Evolutionary conservation across 2,888 invertebrate species (phyloP).

Genomic region (Leistus spinibarbis): DNA sequence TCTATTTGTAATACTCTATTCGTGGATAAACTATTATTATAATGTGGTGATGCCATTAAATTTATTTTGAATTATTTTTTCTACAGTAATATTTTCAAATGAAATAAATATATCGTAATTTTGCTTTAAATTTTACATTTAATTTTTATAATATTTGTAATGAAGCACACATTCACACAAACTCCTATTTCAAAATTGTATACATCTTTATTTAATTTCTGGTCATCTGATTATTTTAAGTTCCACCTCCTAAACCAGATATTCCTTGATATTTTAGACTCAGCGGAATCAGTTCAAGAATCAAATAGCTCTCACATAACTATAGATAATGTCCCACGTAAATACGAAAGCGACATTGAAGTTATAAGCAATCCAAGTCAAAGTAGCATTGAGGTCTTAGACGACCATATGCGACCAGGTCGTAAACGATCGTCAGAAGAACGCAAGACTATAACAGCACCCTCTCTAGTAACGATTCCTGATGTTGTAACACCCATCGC

Average conservation of each 20-base stretch:
- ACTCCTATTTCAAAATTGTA: background rate
- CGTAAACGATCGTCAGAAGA: conserved; percentile 61
- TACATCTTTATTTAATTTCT: too few relatives aligned
- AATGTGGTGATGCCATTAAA: too few relatives aligned
- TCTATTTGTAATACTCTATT: too few relatives aligned
- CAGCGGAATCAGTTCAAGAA: conserved; percentile 57
- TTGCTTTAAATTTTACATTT: too few relatives aligned
- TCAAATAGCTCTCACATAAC: conserved; percentile 54
- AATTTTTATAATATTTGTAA: background rate
- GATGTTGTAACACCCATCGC: conserved; percentile 49
- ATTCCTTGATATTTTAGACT: conserved; percentile 51
- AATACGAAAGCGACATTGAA: conserved; percentile 71
- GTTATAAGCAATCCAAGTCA: conserved; percentile 74
- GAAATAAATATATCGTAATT: background rate
- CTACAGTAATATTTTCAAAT: too few relatives aligned
- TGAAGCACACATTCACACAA: background rate
- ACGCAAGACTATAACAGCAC: conserved; percentile 55
- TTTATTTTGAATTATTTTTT: too few relatives aligned
- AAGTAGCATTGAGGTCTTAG: conserved; percentile 71
- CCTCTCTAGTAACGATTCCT: conserved; percentile 59
- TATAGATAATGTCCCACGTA: conserved; percentile 54
- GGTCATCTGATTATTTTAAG: too few relatives aligned
- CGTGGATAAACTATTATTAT: too few relatives aligned
- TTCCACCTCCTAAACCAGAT: too few relatives aligned
- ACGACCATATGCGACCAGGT: conserved; percentile 53